phyloP scores from a whole-genome alignment of 2,113 vertebrate species.

The Tapirus terrestris region DNA sequence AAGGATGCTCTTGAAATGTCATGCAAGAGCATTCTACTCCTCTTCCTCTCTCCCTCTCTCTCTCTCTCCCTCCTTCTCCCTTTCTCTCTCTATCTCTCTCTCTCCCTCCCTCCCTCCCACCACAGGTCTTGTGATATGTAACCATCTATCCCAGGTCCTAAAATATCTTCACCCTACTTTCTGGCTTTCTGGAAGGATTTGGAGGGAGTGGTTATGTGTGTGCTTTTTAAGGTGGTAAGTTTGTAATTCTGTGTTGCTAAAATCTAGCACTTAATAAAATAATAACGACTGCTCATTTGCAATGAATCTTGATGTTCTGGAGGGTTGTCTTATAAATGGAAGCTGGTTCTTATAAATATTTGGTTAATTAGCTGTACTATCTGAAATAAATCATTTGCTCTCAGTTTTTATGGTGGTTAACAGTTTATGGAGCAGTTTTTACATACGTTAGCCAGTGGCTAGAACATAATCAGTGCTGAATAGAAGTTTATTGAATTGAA shows the following conservation, averaged over 20 bases:
- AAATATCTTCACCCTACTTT: neutral
- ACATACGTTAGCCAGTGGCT: neutral
- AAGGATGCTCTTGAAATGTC: neutral
- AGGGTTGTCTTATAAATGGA: neutral
- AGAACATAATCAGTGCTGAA: neutral
- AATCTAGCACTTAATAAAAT: slow-evolving; percentile 38
- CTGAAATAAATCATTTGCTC: neutral
- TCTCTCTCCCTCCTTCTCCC: neutral
- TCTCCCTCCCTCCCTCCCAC: neutral
- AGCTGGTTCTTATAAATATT: neutral
- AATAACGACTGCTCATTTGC: slow-evolving; percentile 15
- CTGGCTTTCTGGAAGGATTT: slow-evolving; percentile 56
- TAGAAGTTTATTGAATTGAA: neutral
- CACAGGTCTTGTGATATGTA: neutral
- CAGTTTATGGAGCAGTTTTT: neutral
- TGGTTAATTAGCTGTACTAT: neutral
- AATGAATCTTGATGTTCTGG: neutral
- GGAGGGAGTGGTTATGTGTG: neutral
- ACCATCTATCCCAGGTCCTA: neutral
- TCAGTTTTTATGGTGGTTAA: neutral
- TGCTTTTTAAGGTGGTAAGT: slow-evolving; percentile 62
- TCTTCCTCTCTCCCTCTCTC: neutral
- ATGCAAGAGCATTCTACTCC: neutral
- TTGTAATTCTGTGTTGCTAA: slow-evolving; percentile 63
- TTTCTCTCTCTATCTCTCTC: neutral